Evolutionary conservation across 1,140 invertebrate genomes (phyloP), one percentile per base, ranked within the genome.

Genomic region (Drosophila kurseongensis): DNA sequence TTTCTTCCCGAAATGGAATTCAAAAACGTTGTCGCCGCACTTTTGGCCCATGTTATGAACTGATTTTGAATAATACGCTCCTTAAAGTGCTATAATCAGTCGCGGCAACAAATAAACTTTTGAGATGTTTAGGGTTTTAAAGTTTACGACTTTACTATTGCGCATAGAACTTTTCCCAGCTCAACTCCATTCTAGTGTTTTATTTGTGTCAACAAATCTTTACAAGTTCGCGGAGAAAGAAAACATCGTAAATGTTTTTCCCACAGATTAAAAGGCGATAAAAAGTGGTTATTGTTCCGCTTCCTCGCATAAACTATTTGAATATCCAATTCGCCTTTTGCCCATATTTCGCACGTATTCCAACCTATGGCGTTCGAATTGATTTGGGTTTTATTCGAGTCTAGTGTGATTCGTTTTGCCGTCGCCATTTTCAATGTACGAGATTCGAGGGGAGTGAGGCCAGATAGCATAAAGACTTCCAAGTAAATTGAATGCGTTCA

Each of bases 401-500:
- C 29, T 18, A 55, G 50, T 12, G 29, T 42, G 16, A 54, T 42
- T 52, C n/a, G 73, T 27, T 67, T 44, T 77, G 44, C 74, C 75
- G 75, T 78, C 75, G 75, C 75, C 74, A 77, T 78, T 78, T 77
- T 44, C 48, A 54, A 29, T 16, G 35, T 27, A n/a, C 29, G 29
- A 14, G 50, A 18, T 47, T 36, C 18, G 6, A 9, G 35, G 23
- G 13, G 32, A 54, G 14, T 7, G 44, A 13, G 58, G 29, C 9
- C 56, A 67, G 68, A 57, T 68, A 50, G 35, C 40, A 57, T 63
- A 59, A 67, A 60, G 65, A 63, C 72, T 73, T 83, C 72, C 48
- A 79, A 80, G 75, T 74, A 73, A 86, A 88, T 81, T 89, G 76
- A 89, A 89, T 71, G 83, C 83, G 59, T 83, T 62, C 62, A 77